Conservation (phyloP, 1,140 invertebrate species). For the Sesamia nonagrioides region DNA sequence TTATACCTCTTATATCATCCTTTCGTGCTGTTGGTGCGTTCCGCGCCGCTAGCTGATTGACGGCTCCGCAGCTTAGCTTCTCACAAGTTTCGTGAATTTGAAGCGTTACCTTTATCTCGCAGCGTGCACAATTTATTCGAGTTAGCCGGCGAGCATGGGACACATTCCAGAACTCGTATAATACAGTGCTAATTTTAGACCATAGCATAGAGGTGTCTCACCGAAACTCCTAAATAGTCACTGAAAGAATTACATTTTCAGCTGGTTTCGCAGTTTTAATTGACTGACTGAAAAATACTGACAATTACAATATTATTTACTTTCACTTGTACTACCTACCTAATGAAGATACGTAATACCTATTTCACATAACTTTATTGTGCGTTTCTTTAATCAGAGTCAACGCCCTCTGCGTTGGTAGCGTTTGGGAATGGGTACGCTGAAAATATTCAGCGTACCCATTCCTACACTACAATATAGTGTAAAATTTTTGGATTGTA, state of each 20-base stretch:
- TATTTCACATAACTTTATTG: background rate
- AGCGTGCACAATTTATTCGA: slow-evolving; percentile 29
- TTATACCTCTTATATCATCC: slow-evolving; percentile 42
- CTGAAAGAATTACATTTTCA: slow-evolving; percentile 35
- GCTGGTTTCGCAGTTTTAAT: background rate
- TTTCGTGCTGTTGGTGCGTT: slow-evolving; percentile 34
- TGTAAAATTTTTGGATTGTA: too few species aligned
- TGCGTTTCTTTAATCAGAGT: background rate
- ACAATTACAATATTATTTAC: background rate
- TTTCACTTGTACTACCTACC: slow-evolving; percentile 7
- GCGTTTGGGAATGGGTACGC: too few species aligned
- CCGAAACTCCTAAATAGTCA: slow-evolving; percentile 23
- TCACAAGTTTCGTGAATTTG: slow-evolving; percentile 26
- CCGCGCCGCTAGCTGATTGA: slow-evolving; percentile 29
- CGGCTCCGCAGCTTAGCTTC: slow-evolving; percentile 8
- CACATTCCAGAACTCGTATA: slow-evolving; percentile 48
- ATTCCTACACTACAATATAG: too few species aligned
- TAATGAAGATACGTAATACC: background rate
- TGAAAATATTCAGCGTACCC: background rate
- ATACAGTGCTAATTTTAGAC: slow-evolving; percentile 45
- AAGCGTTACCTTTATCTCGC: slow-evolving; percentile 24
- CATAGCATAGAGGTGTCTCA: slow-evolving; percentile 42
- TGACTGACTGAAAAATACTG: background rate
- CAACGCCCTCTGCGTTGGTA: slow-evolving; percentile 2
- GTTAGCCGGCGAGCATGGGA: slow-evolving; percentile 25